phyloP scores from a whole-genome alignment of 1,140 invertebrate species.

The Lepidostoma basale region DNA sequence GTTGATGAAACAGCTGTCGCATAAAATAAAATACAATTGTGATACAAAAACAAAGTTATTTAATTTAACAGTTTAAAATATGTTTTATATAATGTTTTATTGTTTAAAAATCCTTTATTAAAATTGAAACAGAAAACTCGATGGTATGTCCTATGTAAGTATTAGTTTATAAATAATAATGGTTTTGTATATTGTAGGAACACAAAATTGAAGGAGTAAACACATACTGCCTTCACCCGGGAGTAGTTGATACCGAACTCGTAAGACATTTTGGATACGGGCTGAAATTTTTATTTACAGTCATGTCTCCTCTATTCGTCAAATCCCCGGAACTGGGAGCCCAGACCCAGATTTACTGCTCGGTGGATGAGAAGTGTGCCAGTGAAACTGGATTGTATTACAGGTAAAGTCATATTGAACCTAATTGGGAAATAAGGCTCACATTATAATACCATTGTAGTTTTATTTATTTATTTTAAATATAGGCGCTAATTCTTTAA shows the following conservation, averaged over 20 bases:
- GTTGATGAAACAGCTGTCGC: too few species aligned
- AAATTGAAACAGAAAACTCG: too few species aligned
- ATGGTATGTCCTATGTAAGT: too few species aligned
- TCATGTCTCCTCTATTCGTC: constrained; percentile 75
- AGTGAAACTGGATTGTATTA: constrained; percentile 73
- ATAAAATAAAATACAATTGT: too few species aligned
- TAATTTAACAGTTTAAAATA: too few species aligned
- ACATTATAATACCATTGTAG: too few species aligned
- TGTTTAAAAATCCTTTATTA: too few species aligned
- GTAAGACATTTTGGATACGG: constrained; percentile 66
- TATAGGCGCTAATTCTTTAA: too few species aligned
- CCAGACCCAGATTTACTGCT: constrained; percentile 71
- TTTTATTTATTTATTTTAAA: too few species aligned
- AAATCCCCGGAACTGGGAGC: constrained; percentile 73
- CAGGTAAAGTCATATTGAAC: constrained; percentile 17
- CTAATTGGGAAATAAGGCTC: too few species aligned
- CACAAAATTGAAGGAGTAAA: constrained; percentile 64
- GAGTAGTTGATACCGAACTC: constrained; percentile 79
- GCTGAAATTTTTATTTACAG: constrained; percentile 65
- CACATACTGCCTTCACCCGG: constrained; percentile 83
- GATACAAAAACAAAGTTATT: too few species aligned
- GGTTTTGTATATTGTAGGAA: constrained; percentile 27
- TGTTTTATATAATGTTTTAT: neutral
- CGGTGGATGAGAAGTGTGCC: constrained; percentile 68
- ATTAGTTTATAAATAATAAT: too few species aligned